Evolutionary conservation across 2,888 invertebrate species (phyloP), one percentile per base, ranked within the genome.

Genomic region (Xestia ashworthii): DNA sequence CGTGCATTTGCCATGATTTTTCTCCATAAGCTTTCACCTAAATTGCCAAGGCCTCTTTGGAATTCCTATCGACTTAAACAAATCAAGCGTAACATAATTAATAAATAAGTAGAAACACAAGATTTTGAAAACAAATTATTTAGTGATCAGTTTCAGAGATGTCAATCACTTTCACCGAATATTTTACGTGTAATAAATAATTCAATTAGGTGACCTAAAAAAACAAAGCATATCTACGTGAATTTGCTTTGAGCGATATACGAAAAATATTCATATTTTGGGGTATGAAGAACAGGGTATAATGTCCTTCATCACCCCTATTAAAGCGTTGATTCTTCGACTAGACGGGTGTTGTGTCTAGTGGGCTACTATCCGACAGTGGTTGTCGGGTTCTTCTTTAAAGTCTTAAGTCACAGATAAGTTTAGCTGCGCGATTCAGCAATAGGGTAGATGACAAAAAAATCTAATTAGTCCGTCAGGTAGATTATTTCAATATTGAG

Each of bases 161-260:
- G 83, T 86, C 83, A 84, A 76, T 81, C 87, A 87, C 87, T 87
- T 87, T 87, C 87, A 67, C 87, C 80, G 84, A 76, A 86, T 86
- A 76, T 81, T 68, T 80, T 76, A 78, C 72, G 65, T 68, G 65
- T 48, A 60, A 79, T 86, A 88, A 78, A 87, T 80, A 83, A 87
- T 83, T 84, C 82, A 86, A 86, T 84, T 83, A 85, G 50, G 5
- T 75, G 77, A 77, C 76, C 88, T 83, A 62, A 83, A 87, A 85
- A 74, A 87, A 77, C 78, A 87, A 76, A 66, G 58, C 68, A 64
- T 72, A 69, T 72, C 44, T 67, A 66, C 53, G 25, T 67, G n/a
- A 69, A 48, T 53, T 64, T 71, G 53, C 62, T 58, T 53, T 55
- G n/a, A 50, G 12, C 11, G 14, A n/a, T 72, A 74, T 25, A 46